These are phyloP conservation scores for Xenopus petersii DNA, from an alignment of 2,797 vertebrate species.

Conservation along the genomic window DNA sequence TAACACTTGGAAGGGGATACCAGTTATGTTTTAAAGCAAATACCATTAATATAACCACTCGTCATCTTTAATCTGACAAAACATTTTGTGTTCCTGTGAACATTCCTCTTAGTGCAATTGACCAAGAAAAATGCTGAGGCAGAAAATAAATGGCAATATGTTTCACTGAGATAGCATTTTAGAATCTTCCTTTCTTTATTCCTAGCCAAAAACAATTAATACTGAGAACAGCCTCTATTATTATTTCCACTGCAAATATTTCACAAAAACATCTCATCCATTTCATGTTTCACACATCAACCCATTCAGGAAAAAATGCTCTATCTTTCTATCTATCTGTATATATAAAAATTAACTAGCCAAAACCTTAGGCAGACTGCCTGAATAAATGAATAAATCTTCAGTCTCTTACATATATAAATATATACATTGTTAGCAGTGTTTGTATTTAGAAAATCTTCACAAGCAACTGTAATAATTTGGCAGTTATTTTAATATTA, in stretches of 20 bases:
- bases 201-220: conserved; percentile 28
- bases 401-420: too few species aligned
- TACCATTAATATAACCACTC: conserved; percentile 27
- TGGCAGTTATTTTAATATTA: too few species aligned
- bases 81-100: conserved; percentile 34
- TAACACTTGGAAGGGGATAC: conserved; percentile 26
- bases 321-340: too few species aligned
- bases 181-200: conserved; percentile 43
- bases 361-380: too few species aligned
- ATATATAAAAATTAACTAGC: too few species aligned
- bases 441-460: too few species aligned
- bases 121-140: conserved; percentile 38
- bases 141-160: conserved; percentile 38
- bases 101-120: conserved; percentile 42
- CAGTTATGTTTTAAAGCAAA: conserved; percentile 37
- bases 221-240: conserved; percentile 35
- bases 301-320: not conserved
- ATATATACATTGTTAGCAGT: too few species aligned
- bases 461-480: too few species aligned
- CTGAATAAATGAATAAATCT: too few species aligned
- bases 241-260: conserved; percentile 34
- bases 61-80: conserved; percentile 45
- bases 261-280: conserved; percentile 5
- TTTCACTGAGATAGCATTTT: conserved; percentile 40
- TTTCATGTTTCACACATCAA: conserved; percentile 5